These are phyloP conservation scores for Apomyelois bistriatella DNA, from an alignment of 2,888 invertebrate genomes.

Conservation along the genomic window DNA sequence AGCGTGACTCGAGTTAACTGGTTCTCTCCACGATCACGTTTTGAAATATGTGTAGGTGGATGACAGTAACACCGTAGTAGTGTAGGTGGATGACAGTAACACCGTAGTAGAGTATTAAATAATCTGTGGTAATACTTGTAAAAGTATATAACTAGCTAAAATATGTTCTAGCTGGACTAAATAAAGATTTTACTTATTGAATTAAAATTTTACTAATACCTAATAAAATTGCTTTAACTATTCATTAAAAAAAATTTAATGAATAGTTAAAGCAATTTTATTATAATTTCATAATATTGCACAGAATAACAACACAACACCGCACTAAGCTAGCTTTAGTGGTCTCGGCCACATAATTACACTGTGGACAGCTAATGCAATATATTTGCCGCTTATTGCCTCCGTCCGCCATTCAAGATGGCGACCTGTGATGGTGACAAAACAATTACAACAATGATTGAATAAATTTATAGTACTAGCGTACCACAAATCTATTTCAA, in stretches of 20 bases:
- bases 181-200: no score
- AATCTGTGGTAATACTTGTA: no score
- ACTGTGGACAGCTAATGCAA: constrained; percentile 7
- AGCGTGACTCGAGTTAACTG: no score
- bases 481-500: neutral
- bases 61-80: neutral
- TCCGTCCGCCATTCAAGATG: neutral
- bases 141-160: no score
- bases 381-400: constrained; percentile 5
- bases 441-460: neutral
- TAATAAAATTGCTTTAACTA: no score
- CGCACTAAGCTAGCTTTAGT: neutral
- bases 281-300: neutral
- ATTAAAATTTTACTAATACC: no score
- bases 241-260: no score
- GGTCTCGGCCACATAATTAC: neutral
- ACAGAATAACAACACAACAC: neutral
- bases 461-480: no score
- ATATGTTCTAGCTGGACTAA: no score
- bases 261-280: neutral
- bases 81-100: neutral
- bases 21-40: neutral
- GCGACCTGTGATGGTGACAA: neutral
- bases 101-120: no score
- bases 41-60: no score